A percentile compares a stretch with the other conserved stretches of the same genome.
phyloP scores from a whole-genome alignment of 2,888 invertebrate genomes.

The Linyphia triangularis region DNA sequence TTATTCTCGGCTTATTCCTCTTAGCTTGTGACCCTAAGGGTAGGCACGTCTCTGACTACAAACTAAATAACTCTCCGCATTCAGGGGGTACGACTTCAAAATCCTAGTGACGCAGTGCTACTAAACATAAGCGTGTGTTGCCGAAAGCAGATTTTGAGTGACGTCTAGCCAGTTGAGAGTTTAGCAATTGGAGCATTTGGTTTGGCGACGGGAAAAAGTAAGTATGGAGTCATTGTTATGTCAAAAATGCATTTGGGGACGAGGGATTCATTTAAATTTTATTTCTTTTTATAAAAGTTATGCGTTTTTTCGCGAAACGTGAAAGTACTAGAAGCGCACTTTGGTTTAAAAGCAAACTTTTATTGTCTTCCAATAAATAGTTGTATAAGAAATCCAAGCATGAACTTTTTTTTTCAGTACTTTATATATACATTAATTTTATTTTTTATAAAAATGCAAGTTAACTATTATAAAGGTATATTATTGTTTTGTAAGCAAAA shows the following conservation, averaged over 20 bases:
- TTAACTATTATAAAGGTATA: no score
- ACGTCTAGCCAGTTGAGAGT: slow-evolving; percentile 30
- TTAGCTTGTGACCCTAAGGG: slow-evolving; percentile 42
- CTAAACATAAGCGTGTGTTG: slow-evolving; percentile 13
- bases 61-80: slow-evolving; percentile 28
- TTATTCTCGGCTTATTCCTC: not conserved
- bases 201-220: not conserved
- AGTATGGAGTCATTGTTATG: slow-evolving; percentile 10
- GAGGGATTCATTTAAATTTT: not conserved
- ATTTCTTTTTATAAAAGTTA: no score
- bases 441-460: no score
- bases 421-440: no score
- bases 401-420: no score
- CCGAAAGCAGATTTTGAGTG: slow-evolving; percentile 42
- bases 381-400: no score
- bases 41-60: slow-evolving; percentile 33
- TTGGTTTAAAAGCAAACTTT: no score
- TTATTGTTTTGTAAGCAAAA: no score
- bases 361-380: no score
- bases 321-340: no score
- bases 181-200: slow-evolving; percentile 15
- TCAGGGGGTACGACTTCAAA: not conserved
- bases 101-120: not conserved
- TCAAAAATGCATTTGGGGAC: not conserved
- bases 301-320: no score